Conservation (phyloP, 2,113 vertebrate species). For the Brachypodius melanocephalos region DNA sequence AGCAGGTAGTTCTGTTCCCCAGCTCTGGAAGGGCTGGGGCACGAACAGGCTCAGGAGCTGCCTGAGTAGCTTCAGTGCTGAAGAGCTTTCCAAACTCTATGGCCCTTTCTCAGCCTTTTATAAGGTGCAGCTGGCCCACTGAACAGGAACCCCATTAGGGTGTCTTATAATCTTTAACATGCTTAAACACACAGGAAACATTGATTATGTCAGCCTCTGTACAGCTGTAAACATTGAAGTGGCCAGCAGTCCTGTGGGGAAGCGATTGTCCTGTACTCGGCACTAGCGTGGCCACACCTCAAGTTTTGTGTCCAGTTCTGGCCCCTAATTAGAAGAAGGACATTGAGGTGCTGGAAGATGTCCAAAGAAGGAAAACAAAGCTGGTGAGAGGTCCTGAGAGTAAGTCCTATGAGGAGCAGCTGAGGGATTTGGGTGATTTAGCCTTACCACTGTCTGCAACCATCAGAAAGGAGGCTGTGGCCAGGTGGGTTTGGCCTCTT, state of each 20-base stretch:
- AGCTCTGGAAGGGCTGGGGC: neutral
- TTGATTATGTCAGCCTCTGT: neutral
- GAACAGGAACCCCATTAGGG: neutral
- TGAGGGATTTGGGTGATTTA: neutral
- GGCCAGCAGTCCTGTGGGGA: neutral
- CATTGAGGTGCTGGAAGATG: neutral
- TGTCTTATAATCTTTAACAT: neutral
- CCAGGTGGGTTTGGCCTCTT: neutral
- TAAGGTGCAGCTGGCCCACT: accelerated
- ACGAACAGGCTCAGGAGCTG: accelerated
- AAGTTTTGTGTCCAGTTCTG: neutral
- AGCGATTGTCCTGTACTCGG: neutral
- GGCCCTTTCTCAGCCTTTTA: neutral
- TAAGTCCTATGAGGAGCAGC: neutral
- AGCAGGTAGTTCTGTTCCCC: neutral
- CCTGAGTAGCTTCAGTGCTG: accelerated
- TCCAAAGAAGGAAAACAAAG: neutral
- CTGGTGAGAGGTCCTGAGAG: neutral
- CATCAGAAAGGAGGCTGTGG: neutral
- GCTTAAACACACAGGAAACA: neutral
- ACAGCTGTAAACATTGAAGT: neutral
- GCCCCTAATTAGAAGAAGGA: neutral
- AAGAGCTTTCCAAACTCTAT: neutral
- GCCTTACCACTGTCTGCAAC: neutral
- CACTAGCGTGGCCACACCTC: neutral